phyloP scores from a whole-genome alignment of 1,140 invertebrate genomes.

The Drosophila watanabei region DNA sequence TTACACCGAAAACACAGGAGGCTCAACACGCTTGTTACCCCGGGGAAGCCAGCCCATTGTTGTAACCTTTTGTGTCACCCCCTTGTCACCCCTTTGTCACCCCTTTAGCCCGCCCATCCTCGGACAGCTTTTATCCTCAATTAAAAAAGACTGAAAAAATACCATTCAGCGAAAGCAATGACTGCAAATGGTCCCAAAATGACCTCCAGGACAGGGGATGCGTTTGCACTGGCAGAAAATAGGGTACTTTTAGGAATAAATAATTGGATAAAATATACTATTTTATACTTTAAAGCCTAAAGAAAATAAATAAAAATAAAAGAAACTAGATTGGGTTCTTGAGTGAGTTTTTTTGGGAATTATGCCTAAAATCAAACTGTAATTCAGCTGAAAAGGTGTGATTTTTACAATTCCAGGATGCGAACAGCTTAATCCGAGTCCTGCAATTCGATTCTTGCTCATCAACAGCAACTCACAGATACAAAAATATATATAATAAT shows the following conservation, averaged over 20 bases:
- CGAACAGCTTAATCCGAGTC: background rate
- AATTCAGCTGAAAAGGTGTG: background rate
- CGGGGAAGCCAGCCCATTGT: background rate
- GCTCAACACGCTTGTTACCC: conserved; percentile 55
- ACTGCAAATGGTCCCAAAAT: conserved; percentile 42
- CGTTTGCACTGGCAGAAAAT: background rate
- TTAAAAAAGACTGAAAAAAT: conserved; percentile 27
- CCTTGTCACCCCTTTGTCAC: background rate
- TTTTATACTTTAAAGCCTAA: background rate
- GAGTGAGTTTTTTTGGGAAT: background rate
- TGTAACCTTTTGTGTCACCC: background rate
- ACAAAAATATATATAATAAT: conserved; percentile 27
- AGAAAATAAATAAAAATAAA: background rate
- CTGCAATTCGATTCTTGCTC: conserved; percentile 18
- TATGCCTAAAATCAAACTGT: background rate
- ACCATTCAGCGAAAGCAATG: conserved; percentile 21
- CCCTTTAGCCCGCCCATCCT: background rate
- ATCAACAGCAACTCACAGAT: background rate
- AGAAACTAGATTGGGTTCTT: background rate
- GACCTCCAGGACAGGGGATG: background rate
- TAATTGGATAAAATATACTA: background rate
- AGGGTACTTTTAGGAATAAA: background rate
- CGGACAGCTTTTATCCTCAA: conserved; percentile 46
- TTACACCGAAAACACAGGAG: conserved; percentile 61
- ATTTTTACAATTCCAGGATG: background rate